These are phyloP conservation scores for Scylla paramamosain DNA, from an alignment of 1,140 invertebrate species.

Conservation along the genomic window DNA sequence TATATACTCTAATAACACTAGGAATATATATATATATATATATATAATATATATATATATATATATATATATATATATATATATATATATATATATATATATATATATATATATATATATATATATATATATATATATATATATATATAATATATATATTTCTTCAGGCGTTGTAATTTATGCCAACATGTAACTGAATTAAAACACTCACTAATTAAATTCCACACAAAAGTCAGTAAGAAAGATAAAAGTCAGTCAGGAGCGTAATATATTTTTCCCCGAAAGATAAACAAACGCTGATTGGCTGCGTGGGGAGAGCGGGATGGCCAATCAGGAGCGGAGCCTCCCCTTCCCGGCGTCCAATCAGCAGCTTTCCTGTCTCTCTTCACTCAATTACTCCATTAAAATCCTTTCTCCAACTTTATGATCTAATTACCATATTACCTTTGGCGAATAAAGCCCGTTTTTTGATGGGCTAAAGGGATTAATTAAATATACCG, in stretches of 20 bases:
- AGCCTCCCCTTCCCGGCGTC: neutral
- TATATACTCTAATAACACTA: no score
- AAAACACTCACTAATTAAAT: neutral
- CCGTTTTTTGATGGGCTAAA: neutral
- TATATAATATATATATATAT: no score
- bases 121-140: no score
- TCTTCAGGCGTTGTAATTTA: neutral
- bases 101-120: no score
- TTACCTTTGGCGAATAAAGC: neutral
- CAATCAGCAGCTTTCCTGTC: neutral
- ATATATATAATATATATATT: no score
- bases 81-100: no score
- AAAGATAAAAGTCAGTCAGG: neutral
- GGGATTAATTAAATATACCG: neutral
- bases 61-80: no score
- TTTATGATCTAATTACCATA: constrained; percentile 24
- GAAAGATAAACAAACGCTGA: constrained; percentile 15
- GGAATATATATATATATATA: no score
- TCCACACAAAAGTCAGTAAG: neutral
- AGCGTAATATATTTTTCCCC: neutral
- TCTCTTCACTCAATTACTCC: constrained; percentile 13
- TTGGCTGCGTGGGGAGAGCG: neutral
- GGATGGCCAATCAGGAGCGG: neutral
- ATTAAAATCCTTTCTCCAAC: constrained; percentile 5
- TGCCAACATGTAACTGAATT: neutral